Base-by-base conservation (phyloP, 1,140 invertebrate genomes). In the Pectinophora gossypiella region DNA sequence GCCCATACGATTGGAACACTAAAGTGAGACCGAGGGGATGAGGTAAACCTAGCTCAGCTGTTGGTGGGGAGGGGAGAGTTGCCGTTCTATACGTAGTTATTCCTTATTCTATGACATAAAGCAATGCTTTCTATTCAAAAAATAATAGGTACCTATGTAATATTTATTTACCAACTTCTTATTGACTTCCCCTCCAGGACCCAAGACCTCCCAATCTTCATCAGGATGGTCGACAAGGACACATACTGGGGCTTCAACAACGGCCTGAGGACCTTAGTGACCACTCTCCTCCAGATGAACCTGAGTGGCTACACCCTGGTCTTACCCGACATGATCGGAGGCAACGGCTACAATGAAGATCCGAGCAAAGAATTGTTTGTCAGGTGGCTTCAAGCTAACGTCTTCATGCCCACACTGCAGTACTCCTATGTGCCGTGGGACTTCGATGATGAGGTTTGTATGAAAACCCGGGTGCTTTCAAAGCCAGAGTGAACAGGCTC, bases 281-380 rank as follows among this genome's bases (percentile, higher is more conserved):
- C 95, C 0, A 93, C 93, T 3, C 76, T 94, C 0, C 74, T 96
- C 3, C 91, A 92, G 54, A 91, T 94, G 88, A 95, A 95, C 61
- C 67, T 96, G 13, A 90, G 93, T 56, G 95, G 96, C 6, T 97
- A 97, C 79, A 90, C 92, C 0, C 93, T 94, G 64, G 92, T 97
- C 1, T 79, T 97, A 0, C 95, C 95, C 0, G 96, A 97, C 71
- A 96, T 97, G 93, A 92, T 98, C 59, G 96, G 96, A 6, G 96
- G 96, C 9, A 96, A 96, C 76, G 93, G 91, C 3, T 64, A 85
- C 7, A 53, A 48, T 19, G 79, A 87, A 76, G 90, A 72, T 15
- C 91, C 91, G 9, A 88, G 89, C 7, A 90, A 91, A 55, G 93
- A 97, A 73, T 80, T 97, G 5, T 96, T 93, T 64, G 90, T 97